Conservation (phyloP, 2,888 invertebrate species). For the Atethmia centrago region DNA sequence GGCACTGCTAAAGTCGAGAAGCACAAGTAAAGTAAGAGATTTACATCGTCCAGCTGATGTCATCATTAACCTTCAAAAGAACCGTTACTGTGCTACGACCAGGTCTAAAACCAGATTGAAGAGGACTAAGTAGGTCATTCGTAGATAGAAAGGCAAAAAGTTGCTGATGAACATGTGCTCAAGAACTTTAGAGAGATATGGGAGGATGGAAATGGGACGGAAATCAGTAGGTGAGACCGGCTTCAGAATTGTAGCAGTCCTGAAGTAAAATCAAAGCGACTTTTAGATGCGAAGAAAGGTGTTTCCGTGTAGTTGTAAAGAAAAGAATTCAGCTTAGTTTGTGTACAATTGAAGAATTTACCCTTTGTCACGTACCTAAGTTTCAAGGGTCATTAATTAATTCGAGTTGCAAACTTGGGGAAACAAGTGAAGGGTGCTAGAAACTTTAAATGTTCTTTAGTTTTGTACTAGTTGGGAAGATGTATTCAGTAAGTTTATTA, state of each 20-base stretch:
- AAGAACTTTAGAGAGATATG: too few relatives aligned
- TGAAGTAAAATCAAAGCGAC: background rate
- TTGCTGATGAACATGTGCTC: too few relatives aligned
- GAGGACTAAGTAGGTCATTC: too few relatives aligned
- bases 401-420: slow-evolving; percentile 41
- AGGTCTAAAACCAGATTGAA: too few relatives aligned
- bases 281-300: background rate
- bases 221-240: too few relatives aligned
- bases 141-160: too few relatives aligned
- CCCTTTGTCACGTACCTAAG: slow-evolving; percentile 51
- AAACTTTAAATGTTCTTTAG: slow-evolving; percentile 43
- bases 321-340: background rate
- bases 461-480: slow-evolving; percentile 10
- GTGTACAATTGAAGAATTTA: slow-evolving; percentile 13
- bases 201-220: too few relatives aligned
- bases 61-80: too few relatives aligned
- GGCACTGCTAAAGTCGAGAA: too few relatives aligned
- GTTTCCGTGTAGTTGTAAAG: slow-evolving; percentile 15
- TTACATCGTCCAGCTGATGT: too few relatives aligned
- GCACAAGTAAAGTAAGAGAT: too few relatives aligned
- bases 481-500: background rate
- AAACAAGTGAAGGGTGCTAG: slow-evolving; percentile 9
- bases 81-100: too few relatives aligned
- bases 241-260: background rate
- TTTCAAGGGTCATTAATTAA: slow-evolving; percentile 51